Evolutionary conservation across 2,113 vertebrate species (phyloP).

Genomic region (Meleagris gallopavo): DNA sequence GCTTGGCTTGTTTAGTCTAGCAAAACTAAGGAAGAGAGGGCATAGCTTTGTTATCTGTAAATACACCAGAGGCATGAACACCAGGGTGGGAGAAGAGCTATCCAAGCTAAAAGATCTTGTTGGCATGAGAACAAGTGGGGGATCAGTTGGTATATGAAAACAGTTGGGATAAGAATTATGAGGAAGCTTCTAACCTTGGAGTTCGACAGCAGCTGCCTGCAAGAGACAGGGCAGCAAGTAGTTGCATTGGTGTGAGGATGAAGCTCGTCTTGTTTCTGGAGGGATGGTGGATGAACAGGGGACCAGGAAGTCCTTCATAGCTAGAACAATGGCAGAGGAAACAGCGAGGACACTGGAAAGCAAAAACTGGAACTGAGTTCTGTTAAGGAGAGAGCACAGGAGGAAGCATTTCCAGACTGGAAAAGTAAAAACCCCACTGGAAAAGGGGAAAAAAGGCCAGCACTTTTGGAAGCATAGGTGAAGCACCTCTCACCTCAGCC

Average conservation of each 20-base stretch:
- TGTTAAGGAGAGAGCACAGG: not conserved
- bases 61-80: conserved; percentile 18
- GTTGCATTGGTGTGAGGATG: not conserved
- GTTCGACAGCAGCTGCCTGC: not conserved
- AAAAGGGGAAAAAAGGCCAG: not conserved
- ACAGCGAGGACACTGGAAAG: not conserved
- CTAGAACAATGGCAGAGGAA: not conserved
- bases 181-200: not conserved
- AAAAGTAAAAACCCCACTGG: not conserved
- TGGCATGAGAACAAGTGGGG: conserved; percentile 43
- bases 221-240: not conserved
- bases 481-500: conserved; percentile 10
- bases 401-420: not conserved
- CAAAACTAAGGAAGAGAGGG: conserved; percentile 32
- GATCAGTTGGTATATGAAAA: not conserved
- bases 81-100: conserved; percentile 5
- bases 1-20: conserved; percentile 55
- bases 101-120: conserved; percentile 6
- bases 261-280: not conserved
- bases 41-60: conserved; percentile 50
- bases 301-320: not conserved
- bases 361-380: not conserved
- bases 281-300: not conserved
- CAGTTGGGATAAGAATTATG: not conserved
- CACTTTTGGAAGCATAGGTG: not conserved